Base-by-base conservation (phyloP, 2,888 invertebrate species). In the Archips crataeganus region DNA sequence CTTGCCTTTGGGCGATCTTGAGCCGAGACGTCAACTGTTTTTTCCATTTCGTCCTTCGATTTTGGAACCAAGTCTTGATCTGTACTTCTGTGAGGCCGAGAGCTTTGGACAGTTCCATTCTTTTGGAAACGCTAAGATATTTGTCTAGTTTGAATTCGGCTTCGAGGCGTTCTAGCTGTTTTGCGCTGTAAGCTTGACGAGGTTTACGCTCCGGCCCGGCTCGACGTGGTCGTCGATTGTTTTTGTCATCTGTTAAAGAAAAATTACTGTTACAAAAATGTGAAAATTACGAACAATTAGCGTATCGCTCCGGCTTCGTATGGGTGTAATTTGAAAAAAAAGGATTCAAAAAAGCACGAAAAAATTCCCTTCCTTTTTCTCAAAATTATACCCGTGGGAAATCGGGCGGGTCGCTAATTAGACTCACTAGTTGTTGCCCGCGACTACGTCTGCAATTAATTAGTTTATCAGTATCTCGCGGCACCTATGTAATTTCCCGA, bases 11-110 rank as follows among this genome's bases (percentile, higher is more conserved):
- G 0, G 98, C 98, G 88, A 98, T 97, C 88, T 98, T 98, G 77
- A 99, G 90, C 3, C 98, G 94, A 0, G 98, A 97, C 0, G 99
- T 98, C 82, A 99, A 92, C 85, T 99, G 99, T 83, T 99, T 99
- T 92, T 99, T 99, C 99, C 99, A 99, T 87, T 99, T 99, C 0
- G 99, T 99, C 76, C 99, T 95, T 74, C 99, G 95, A 87, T 99
- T 98, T 90, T 98, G 98, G 87, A 99, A 99, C 99, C 99, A 99
- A 0, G 99, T 99, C 88, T 99, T 99, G 79, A 99, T 98, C 92
- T 99, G 99, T 0, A 98, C 98, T 92, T 99, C 99, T 0, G 98
- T 98, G 61, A 99, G 95, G 78, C 96, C 97, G 47, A 99, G 90
- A 0, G 97, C 97, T 88, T 98, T 98, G 0, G 99, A 98, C 4